Evolutionary conservation across 2,113 vertebrate genomes (phyloP), one percentile per base, ranked within the genome.

Genomic region (Nerophis ophidion): DNA sequence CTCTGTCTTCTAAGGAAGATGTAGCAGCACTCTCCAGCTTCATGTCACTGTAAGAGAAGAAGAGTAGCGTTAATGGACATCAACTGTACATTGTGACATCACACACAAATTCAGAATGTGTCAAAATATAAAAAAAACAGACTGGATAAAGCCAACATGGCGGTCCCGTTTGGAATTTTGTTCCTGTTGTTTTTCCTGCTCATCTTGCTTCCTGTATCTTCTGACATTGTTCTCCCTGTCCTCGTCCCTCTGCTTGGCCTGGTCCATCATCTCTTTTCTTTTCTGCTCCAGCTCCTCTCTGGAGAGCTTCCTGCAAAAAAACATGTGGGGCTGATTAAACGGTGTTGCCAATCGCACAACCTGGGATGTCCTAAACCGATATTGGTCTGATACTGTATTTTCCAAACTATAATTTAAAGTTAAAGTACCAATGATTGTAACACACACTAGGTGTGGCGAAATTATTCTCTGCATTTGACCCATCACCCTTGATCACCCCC

Each of bases 61-160:
- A 55, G 58, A 36, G 8, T 5, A 50, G 54, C 7, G 17, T 71
- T 62, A 78, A 5, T 57, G 15, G n/a, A 50, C n/a, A 36, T 5
- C 8, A 51, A 15, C 8, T 38, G 2, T 8, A 63, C n/a, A 14
- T 38, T 26, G 14, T 35, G 33, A 36, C 33, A 38, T 55, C 34
- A 35, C 6, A 48, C 47, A 48, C 8, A 48, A 8, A 2, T 40
- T 40, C 48, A 19, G 4, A 26, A 50, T 5, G 11, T 51, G 7
- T 3, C 6, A 6, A 26, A 1, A 50, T 26, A 7, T 12, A 26
- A 26, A 33, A 33, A 14, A 51, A 10, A 92, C 96, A 91, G 74
- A 98, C 97, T 95, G 92, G 71, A 99, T 90, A 74, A 98, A 99
- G 45, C 89, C 92, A 35, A 91, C 90, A 0, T 95, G 91, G 0